Percentiles rank a stretch among this genome's conserved stretches.
Evolutionary conservation across 2,113 vertebrate genomes (phyloP).

Genomic region (Cepphus grylle): DNA sequence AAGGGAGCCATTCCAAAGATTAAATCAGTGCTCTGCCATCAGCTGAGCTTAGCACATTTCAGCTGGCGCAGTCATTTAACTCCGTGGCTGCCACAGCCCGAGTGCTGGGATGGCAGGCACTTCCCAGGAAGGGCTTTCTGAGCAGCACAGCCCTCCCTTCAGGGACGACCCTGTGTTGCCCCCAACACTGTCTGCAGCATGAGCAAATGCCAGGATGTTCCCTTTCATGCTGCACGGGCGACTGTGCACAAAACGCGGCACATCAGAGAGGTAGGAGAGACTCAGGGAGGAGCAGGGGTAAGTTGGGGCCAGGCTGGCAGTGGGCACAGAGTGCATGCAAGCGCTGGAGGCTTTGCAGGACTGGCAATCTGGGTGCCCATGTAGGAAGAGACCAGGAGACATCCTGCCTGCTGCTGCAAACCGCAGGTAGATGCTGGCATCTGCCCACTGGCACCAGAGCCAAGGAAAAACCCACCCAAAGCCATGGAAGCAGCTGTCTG

Average conservation of each 20-base stretch:
- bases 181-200: neutral
- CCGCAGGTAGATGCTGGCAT: too few species aligned
- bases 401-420: neutral
- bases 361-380: rapidly evolving
- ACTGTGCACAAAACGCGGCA: neutral
- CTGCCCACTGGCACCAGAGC: neutral
- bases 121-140: neutral
- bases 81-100: rapidly evolving
- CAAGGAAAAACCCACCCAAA: neutral
- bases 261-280: too few species aligned
- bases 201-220: rapidly evolving
- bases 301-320: neutral
- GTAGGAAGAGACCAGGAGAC: rapidly evolving
- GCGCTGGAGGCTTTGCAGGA: neutral
- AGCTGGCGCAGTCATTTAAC: neutral
- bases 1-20: neutral
- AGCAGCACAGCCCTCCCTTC: neutral
- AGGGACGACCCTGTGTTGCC: neutral
- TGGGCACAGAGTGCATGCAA: rapidly evolving
- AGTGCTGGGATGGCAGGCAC: rapidly evolving
- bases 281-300: neutral
- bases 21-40: neutral
- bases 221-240: neutral
- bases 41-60: neutral
- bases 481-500: neutral